Conservation (phyloP, 2,113 vertebrate genomes). For the Tachycineta bicolor region DNA sequence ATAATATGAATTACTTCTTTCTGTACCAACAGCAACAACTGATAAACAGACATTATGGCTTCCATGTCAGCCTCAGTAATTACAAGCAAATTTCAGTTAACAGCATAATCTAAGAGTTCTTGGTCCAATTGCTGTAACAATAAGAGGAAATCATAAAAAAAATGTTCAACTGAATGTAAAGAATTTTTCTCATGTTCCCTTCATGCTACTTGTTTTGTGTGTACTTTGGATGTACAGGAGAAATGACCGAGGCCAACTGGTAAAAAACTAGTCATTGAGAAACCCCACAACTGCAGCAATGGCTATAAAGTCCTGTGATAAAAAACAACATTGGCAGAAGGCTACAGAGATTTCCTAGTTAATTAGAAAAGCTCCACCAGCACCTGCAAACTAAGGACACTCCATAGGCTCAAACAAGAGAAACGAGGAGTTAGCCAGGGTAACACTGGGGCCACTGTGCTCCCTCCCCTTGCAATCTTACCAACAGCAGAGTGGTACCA, state of each 20-base stretch:
- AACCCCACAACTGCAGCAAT: neutral
- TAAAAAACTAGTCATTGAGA: neutral
- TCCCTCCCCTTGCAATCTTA: neutral
- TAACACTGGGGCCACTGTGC: neutral
- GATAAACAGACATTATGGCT: neutral
- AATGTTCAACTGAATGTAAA: neutral
- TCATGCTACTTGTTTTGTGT: neutral
- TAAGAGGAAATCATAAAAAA: neutral
- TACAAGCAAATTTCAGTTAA: neutral
- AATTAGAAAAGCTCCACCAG: neutral
- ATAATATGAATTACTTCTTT: neutral
- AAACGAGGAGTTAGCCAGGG: neutral
- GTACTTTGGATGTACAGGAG: neutral
- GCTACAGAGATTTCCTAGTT: neutral
- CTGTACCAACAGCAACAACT: neutral
- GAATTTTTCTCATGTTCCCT: neutral
- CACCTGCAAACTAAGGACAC: neutral
- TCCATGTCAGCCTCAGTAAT: neutral
- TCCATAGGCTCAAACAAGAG: neutral
- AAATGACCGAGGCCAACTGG: neutral
- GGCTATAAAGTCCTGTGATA: neutral
- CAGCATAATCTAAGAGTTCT: neutral
- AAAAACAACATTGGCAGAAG: neutral
- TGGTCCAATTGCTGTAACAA: neutral
- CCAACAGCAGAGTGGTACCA: neutral